Conservation (phyloP, 2,113 vertebrate genomes). For the Toxostoma redivivum region DNA sequence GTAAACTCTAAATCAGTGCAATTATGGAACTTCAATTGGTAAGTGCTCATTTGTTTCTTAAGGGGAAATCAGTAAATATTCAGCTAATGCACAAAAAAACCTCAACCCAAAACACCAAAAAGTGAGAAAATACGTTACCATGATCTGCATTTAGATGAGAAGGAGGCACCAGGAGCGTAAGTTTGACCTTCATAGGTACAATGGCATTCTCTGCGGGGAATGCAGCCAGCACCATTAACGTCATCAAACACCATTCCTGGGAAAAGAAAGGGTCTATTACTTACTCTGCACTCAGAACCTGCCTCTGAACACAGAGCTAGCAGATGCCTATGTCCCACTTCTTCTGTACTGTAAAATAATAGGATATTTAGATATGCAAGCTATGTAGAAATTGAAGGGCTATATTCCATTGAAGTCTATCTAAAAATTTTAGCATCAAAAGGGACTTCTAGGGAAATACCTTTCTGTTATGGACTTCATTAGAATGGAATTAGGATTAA, state of each 20-base stretch:
- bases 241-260: constrained; percentile 78
- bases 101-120: not conserved
- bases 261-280: not conserved
- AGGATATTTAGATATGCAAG: not conserved
- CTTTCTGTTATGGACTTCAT: not conserved
- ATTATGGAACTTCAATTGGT: not conserved
- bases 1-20: not conserved
- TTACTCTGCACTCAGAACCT: not conserved
- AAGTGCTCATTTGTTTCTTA: not conserved
- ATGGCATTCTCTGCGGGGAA: constrained; percentile 63
- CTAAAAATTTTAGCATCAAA: not conserved
- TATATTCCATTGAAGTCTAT: not conserved
- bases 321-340: not conserved
- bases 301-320: not conserved
- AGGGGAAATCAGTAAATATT: not conserved
- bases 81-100: not conserved
- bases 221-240: constrained; percentile 68
- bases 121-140: constrained; percentile 61
- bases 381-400: not conserved
- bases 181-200: constrained; percentile 68
- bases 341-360: not conserved
- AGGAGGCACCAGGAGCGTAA: constrained; percentile 65
- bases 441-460: not conserved
- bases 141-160: constrained; percentile 65
- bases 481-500: not conserved